Evolutionary conservation across 2,888 invertebrate species (phyloP), one percentile per base, ranked within the genome.

Genomic region (Sturmia bella): DNA sequence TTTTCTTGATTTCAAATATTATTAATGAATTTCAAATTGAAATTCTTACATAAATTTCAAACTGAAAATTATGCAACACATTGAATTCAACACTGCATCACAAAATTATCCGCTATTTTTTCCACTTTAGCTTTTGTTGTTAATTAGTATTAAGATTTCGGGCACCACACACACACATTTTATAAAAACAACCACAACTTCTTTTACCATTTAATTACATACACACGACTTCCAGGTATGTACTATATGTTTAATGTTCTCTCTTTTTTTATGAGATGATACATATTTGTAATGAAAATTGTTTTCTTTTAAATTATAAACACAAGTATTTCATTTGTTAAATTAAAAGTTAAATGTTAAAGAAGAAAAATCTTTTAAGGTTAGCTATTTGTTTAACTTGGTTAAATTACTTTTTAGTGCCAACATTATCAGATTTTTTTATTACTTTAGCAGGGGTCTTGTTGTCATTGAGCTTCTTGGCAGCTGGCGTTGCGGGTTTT

Each of bases 391-490:
- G 3, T 1, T 19, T 11, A 50, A 1, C 12, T 50, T 12, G 21
- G 21, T 13, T 17, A 19, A 45, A 66, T 13, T 79, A 79, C 66
- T 79, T 79, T 15, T 79, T 79, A 45, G 54, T 15, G 24, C n/a
- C 50, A 24, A n/a, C 52, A 37, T 32, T 78, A 21, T 52, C 52
- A 6, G 19, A 2, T 68, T 73, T 79, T 15, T 68, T 73, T 0
- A 66, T 2, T 13, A 37, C 21, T 72, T 72, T 78, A 19, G 39
- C 78, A 43, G 50, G n/a, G 1, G 56, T 17, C 37, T 63, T 77
- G 39, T 17, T 12, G 41, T 57, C 56, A 13, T 37, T 2, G 21
- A 12, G 1, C 52, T 64, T 78, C 45, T 82, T 82, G 12, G n/a
- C 69, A 13, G 69, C 68, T 43, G 79, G 61, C 21, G 76, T 61